These are phyloP conservation scores for Drosophila busckii DNA, from an alignment of 1,140 invertebrate genomes.

Conservation along the genomic window DNA sequence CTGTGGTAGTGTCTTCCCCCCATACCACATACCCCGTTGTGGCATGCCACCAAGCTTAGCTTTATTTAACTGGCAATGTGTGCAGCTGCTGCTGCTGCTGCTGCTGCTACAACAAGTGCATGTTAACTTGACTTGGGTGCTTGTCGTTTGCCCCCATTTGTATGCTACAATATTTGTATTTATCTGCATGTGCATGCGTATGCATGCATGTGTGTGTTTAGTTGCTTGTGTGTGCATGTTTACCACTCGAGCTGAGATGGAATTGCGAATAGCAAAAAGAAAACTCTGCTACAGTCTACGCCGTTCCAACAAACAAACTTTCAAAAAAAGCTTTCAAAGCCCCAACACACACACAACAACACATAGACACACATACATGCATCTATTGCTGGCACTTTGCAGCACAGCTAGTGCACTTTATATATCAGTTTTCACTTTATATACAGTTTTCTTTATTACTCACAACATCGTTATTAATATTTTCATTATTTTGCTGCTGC, in stretches of 20 bases:
- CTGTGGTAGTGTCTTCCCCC: too few relatives aligned
- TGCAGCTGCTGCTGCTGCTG: conserved; percentile 5
- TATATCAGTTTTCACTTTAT: too few relatives aligned
- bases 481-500: conserved; percentile 28
- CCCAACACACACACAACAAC: too few relatives aligned
- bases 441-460: conserved; percentile 17
- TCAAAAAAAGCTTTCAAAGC: too few relatives aligned
- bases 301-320: too few relatives aligned
- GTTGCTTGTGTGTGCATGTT: conserved; percentile 34
- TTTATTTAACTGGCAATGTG: conserved; percentile 12
- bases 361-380: conserved; percentile 29
- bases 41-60: too few relatives aligned
- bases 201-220: conserved; percentile 9
- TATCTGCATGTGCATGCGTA: conserved; percentile 16
- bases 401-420: conserved; percentile 30
- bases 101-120: conserved; percentile 29
- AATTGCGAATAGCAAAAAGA: conserved; percentile 37
- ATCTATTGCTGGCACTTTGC: conserved; percentile 32
- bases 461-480: conserved; percentile 51
- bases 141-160: conserved; percentile 64
- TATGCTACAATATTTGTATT: conserved; percentile 65
- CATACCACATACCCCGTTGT: too few relatives aligned
- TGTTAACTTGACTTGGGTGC: conserved; percentile 60
- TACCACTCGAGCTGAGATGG: conserved; percentile 55
- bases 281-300: too few relatives aligned